Percentiles rank a stretch among this genome's conserved stretches.
Evolutionary conservation across 2,797 vertebrate genomes (phyloP).

Genomic region (Hirundo rustica): DNA sequence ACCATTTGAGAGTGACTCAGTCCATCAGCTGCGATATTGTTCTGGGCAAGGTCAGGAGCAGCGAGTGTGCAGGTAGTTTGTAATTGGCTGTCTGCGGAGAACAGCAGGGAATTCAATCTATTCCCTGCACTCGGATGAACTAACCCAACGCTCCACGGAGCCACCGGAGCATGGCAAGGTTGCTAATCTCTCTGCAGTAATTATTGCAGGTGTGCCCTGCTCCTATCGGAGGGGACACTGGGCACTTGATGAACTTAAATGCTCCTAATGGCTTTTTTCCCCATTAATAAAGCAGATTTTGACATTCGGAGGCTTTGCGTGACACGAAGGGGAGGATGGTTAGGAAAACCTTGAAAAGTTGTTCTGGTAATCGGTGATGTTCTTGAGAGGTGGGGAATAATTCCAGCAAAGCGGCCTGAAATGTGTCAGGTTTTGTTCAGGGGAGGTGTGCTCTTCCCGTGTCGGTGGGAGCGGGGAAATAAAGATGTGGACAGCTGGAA

Average conservation of each 20-base stretch:
- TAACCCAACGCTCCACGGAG: neutral
- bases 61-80: neutral
- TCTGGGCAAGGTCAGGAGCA: slow-evolving; percentile 22
- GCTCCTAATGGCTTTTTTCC: neutral
- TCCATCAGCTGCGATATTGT: neutral
- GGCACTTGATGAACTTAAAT: neutral
- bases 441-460: neutral
- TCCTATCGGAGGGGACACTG: neutral
- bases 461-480: neutral
- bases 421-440: neutral
- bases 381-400: neutral
- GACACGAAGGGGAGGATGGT: neutral
- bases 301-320: neutral
- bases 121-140: neutral
- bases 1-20: neutral
- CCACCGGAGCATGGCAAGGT: neutral
- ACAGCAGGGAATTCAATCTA: slow-evolving; percentile 25
- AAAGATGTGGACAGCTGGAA: neutral
- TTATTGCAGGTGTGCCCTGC: neutral
- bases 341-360: neutral
- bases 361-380: neutral
- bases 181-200: neutral
- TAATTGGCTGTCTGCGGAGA: neutral
- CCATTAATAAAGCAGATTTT: neutral
- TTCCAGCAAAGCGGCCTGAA: neutral